Percentiles rank a stretch among this genome's conserved stretches.
These are phyloP conservation scores for Megalonaias nervosa DNA, from an alignment of 1,140 invertebrate genomes.

Conservation along the genomic window DNA sequence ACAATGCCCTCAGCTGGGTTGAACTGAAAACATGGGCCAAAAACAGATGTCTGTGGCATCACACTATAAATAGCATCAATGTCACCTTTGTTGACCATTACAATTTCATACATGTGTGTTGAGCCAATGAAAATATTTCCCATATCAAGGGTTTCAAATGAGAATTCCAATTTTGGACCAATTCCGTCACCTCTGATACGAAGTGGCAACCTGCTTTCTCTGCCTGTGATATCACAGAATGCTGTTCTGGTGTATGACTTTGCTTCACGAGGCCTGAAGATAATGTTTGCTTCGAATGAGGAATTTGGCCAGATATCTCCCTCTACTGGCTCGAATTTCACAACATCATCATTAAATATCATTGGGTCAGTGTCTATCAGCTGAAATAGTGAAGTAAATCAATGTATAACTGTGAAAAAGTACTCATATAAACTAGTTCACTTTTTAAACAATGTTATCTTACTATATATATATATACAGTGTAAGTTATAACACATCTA, in stretches of 20 bases:
- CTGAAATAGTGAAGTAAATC: conserved; percentile 43
- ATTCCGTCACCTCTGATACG: conserved; percentile 68
- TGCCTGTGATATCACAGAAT: conserved; percentile 71
- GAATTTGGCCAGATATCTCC: conserved; percentile 72
- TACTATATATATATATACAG: too few relatives aligned
- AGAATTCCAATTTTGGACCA: conserved; percentile 70
- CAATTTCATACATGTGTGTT: conserved; percentile 69
- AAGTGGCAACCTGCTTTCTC: conserved; percentile 67
- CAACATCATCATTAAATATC: conserved; percentile 68
- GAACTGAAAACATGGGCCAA: conserved; percentile 70
- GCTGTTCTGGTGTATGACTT: conserved; percentile 66
- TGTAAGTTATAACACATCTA: too few relatives aligned
- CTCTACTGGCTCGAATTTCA: conserved; percentile 71
- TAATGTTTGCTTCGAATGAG: conserved; percentile 63
- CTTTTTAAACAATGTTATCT: too few relatives aligned
- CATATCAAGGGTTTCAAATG: conserved; percentile 68
- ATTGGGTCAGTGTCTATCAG: conserved; percentile 62
- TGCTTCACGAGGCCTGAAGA: conserved; percentile 70
- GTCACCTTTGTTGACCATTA: conserved; percentile 70
- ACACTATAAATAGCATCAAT: conserved; percentile 71
- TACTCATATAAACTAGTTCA: too few relatives aligned
- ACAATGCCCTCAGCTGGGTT: conserved; percentile 70
- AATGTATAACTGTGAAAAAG: too few relatives aligned
- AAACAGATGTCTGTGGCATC: conserved; percentile 56
- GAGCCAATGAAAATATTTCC: conserved; percentile 71